phyloP scores from a whole-genome alignment of 2,888 invertebrate genomes.

The Chaetogeoica ovagalla region DNA sequence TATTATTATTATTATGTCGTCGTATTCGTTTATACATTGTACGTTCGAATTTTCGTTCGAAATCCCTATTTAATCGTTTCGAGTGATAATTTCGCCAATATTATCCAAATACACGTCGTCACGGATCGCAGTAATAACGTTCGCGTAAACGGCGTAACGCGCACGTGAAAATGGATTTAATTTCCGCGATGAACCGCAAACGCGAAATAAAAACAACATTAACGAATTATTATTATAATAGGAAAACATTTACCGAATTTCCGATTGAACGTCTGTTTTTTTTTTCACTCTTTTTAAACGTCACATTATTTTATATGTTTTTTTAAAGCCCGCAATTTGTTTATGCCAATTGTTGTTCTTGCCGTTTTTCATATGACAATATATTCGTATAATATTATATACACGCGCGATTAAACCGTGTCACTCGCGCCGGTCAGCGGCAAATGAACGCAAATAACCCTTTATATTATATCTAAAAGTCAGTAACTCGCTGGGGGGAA shows the following conservation, averaged over 20 bases:
- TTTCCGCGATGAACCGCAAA: neutral
- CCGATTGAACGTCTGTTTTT: neutral
- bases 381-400: neutral
- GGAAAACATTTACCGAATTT: neutral
- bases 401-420: neutral
- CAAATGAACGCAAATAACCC: neutral
- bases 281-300: constrained; percentile 1
- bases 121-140: too few relatives aligned
- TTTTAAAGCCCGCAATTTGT: neutral
- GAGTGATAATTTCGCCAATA: too few relatives aligned
- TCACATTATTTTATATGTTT: neutral
- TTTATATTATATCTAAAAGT: neutral
- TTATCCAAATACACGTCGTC: too few relatives aligned
- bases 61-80: too few relatives aligned
- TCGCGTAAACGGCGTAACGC: too few relatives aligned
- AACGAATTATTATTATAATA: neutral
- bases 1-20: too few relatives aligned
- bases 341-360: constrained; percentile 4
- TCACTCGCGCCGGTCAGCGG: neutral
- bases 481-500: too few relatives aligned
- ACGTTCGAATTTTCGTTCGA: too few relatives aligned
- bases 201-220: constrained; percentile 1
- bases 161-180: neutral
- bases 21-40: too few relatives aligned
- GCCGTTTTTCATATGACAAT: constrained; percentile 8